Evolutionary conservation across 1,140 invertebrate genomes (phyloP).

Genomic region (Carcinoscorpius rotundicauda): DNA sequence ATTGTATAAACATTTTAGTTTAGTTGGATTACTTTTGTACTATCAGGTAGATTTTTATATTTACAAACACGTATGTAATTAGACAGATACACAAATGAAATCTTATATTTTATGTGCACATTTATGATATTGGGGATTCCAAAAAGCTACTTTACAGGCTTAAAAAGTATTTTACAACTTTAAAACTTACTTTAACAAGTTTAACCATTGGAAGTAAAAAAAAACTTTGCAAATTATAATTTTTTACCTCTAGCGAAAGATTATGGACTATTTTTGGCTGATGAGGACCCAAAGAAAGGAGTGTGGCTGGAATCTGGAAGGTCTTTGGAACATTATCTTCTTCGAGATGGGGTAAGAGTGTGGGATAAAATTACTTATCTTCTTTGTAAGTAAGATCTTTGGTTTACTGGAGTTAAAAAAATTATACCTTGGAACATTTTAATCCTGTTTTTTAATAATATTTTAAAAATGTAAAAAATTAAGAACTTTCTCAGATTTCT

Average conservation of each 20-base stretch:
- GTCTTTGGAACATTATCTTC: conserved; percentile 89
- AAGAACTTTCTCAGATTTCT: background rate
- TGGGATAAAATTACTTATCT: background rate
- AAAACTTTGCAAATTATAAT: background rate
- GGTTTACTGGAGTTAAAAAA: conserved; percentile 4
- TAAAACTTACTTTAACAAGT: background rate
- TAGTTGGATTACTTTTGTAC: no score
- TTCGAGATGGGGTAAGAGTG: conserved; percentile 63
- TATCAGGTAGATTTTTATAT: no score
- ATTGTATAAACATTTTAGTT: no score
- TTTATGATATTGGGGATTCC: no score
- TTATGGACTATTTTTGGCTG: conserved; percentile 94
- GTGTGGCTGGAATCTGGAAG: conserved; percentile 91
- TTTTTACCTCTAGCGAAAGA: conserved; percentile 60
- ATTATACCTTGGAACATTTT: background rate
- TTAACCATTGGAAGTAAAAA: background rate
- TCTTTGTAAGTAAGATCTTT: background rate
- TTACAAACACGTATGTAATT: no score
- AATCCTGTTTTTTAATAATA: background rate
- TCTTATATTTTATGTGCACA: no score
- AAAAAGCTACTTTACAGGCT: no score
- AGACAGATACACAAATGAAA: no score
- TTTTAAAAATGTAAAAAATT: background rate
- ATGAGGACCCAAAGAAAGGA: conserved; percentile 91
- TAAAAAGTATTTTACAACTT: no score